phyloP scores from a whole-genome alignment of 2,888 invertebrate genomes.

The Caenorhabditis becei region DNA sequence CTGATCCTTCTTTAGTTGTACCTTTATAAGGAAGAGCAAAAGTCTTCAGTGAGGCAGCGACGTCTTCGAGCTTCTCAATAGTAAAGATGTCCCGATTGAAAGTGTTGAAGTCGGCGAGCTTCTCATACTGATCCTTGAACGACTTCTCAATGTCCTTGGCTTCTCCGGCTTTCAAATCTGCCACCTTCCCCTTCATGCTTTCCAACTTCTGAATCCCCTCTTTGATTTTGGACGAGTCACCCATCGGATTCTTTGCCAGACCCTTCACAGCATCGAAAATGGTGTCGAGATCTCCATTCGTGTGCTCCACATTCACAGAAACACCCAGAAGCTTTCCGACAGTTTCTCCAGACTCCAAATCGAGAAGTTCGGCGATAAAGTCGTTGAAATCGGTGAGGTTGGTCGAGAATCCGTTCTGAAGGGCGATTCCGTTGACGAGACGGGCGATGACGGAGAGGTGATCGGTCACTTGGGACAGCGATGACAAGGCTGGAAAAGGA shows the following conservation, averaged over 20 bases:
- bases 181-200: neutral
- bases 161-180: neutral
- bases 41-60: too few species aligned
- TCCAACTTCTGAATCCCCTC: neutral
- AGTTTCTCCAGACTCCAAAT: constrained; percentile 13
- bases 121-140: neutral
- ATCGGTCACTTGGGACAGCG: constrained; percentile 3
- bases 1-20: too few species aligned
- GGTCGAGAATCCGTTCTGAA: constrained; percentile 13
- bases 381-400: neutral
- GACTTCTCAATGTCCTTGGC: neutral
- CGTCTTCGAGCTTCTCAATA: too few species aligned
- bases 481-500: constrained; percentile 5
- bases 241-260: neutral
- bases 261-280: neutral
- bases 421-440: constrained; percentile 16
- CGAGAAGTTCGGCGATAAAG: constrained; percentile 24
- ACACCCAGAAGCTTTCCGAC: neutral
- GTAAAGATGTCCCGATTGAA: neutral
- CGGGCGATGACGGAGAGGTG: constrained; percentile 24
- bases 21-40: too few species aligned
- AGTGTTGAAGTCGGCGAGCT: neutral
- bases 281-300: neutral
- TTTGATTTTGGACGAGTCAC: neutral
- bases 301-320: neutral